Percentiles rank a stretch among this genome's conserved stretches.
Conservation (phyloP, 2,888 invertebrate species). For the Bombyx huttoni region DNA sequence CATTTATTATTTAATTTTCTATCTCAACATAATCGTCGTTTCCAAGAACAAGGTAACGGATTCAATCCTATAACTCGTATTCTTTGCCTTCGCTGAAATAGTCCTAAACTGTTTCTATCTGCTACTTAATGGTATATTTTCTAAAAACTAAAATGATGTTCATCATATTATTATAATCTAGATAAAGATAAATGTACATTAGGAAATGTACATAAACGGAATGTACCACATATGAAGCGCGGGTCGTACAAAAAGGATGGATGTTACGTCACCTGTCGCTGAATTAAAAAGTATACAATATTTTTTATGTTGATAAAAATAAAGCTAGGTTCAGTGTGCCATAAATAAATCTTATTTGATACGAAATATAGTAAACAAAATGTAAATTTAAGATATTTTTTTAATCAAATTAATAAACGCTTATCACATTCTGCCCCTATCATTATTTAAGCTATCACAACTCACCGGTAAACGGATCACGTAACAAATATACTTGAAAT, state of each 20-base stretch:
- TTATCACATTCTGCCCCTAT: neutral
- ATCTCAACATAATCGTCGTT: neutral
- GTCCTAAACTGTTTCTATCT: neutral
- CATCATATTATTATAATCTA: too few relatives aligned
- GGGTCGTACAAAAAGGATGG: slow-evolving; percentile 6
- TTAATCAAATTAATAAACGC: neutral
- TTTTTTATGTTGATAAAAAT: too few relatives aligned
- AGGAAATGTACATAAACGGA: too few relatives aligned
- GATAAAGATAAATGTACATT: too few relatives aligned
- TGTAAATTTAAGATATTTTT: neutral
- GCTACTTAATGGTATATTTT: too few relatives aligned
- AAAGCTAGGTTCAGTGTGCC: too few relatives aligned
- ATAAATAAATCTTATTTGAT: too few relatives aligned
- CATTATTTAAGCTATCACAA: neutral
- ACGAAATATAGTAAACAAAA: too few relatives aligned
- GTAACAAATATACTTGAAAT: neutral
- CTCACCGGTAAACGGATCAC: neutral
- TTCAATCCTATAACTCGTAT: neutral
- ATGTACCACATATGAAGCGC: neutral
- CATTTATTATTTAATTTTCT: neutral
- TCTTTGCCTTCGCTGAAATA: neutral
- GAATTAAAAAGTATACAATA: too few relatives aligned
- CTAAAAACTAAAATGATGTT: too few relatives aligned
- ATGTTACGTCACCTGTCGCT: slow-evolving; percentile 5
- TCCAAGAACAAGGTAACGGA: neutral